These are phyloP conservation scores for Linnaemya tessellans DNA, from an alignment of 2,888 invertebrate genomes.

Conservation along the genomic window DNA sequence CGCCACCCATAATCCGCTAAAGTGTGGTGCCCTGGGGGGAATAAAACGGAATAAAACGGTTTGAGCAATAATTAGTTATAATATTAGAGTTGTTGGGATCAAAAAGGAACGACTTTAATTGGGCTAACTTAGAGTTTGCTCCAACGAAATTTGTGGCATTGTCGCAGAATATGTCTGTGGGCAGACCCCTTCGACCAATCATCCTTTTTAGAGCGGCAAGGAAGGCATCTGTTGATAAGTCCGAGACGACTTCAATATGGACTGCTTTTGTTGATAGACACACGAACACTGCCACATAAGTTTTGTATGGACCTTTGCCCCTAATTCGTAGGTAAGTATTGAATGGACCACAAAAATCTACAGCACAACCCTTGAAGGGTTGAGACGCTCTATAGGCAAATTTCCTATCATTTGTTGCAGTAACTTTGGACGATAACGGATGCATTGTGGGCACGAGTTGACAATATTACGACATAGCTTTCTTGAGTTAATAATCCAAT, in stretches of 20 bases:
- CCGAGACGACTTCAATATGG: constrained; percentile 7
- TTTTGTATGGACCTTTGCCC: too few relatives aligned
- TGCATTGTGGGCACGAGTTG: constrained; percentile 54
- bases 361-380: neutral
- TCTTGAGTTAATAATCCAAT: neutral
- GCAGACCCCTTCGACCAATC: constrained; percentile 28
- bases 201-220: constrained; percentile 31
- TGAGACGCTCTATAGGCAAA: constrained; percentile 3
- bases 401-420: constrained; percentile 36
- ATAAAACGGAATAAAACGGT: too few relatives aligned
- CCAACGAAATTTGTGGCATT: too few relatives aligned
- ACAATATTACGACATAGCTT: neutral
- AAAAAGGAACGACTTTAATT: too few relatives aligned
- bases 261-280: constrained; percentile 29
- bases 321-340: too few relatives aligned
- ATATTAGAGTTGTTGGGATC: too few relatives aligned
- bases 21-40: too few relatives aligned
- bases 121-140: constrained; percentile 4
- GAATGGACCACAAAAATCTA: neutral
- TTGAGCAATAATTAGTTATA: too few relatives aligned
- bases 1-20: too few relatives aligned
- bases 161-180: constrained; percentile 49
- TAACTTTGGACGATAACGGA: constrained; percentile 1
- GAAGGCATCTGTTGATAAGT: too few relatives aligned
- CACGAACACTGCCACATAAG: constrained; percentile 17